Conservation (phyloP, 2,797 vertebrate genomes). For the Hephaestus fuliginosus region DNA sequence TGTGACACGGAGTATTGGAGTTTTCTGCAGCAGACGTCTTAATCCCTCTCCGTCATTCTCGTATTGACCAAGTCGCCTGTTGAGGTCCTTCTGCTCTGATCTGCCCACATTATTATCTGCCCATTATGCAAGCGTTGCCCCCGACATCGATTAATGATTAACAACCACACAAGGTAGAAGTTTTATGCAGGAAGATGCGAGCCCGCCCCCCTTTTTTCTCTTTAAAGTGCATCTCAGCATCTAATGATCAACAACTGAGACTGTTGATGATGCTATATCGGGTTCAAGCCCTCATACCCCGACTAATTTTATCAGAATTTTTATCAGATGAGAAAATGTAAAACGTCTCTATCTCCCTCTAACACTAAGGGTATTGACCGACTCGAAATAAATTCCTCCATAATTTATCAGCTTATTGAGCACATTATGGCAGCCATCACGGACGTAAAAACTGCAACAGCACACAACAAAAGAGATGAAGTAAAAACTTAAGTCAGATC, state of each 20-base stretch:
- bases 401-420: constrained; percentile 55
- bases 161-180: constrained; percentile 18
- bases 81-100: constrained; percentile 36
- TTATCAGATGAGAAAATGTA: constrained; percentile 10
- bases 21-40: constrained; percentile 21
- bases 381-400: constrained; percentile 37
- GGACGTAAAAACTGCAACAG: not conserved
- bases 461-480: constrained; percentile 45
- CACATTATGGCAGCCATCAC: constrained; percentile 27
- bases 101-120: constrained; percentile 60
- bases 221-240: not conserved
- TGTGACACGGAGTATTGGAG: constrained; percentile 7
- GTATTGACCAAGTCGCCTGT: constrained; percentile 49
- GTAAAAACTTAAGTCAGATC: constrained; percentile 44
- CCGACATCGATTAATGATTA: constrained; percentile 55
- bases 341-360: constrained; percentile 14
- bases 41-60: constrained; percentile 45
- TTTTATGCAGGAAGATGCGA: constrained; percentile 29
- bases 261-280: not conserved
- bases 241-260: not conserved
- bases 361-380: constrained; percentile 30
- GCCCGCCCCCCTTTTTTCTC: not conserved
- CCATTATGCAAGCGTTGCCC: constrained; percentile 47
- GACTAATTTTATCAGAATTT: not conserved
- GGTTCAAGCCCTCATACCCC: not conserved